phyloP scores from a whole-genome alignment of 2,113 vertebrate genomes.

The Furnarius figulus region DNA sequence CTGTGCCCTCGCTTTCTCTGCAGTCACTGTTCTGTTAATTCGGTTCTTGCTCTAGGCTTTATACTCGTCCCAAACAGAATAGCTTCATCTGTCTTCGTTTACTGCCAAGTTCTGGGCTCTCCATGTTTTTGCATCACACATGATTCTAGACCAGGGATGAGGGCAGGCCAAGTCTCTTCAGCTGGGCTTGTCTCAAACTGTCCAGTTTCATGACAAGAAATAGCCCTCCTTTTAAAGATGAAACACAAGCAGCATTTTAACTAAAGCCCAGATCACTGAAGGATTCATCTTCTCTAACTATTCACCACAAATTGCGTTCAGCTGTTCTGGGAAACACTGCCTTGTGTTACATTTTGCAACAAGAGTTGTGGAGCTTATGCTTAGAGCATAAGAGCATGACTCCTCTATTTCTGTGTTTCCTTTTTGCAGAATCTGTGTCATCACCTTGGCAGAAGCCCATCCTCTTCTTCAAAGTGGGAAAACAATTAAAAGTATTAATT shows the following conservation, averaged over 20 bases:
- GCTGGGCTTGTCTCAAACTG: background rate
- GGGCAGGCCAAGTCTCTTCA: background rate
- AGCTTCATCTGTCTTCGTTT: background rate
- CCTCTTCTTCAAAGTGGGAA: conserved; percentile 88
- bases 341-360: background rate
- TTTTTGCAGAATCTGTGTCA: conserved; percentile 86
- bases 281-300: background rate
- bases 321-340: background rate
- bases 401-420: background rate
- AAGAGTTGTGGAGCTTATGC: background rate
- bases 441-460: conserved; percentile 93
- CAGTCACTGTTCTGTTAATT: background rate
- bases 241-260: background rate
- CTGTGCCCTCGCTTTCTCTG: background rate
- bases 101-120: background rate
- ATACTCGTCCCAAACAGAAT: background rate
- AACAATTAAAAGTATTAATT: conserved; percentile 87
- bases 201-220: background rate
- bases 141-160: background rate
- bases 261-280: fast-evolving
- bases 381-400: background rate
- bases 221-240: background rate
- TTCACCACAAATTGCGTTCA: fast-evolving
- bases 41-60: background rate
- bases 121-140: background rate